Conservation (phyloP, 2,797 vertebrate species). For the Chloroceryle inda region DNA sequence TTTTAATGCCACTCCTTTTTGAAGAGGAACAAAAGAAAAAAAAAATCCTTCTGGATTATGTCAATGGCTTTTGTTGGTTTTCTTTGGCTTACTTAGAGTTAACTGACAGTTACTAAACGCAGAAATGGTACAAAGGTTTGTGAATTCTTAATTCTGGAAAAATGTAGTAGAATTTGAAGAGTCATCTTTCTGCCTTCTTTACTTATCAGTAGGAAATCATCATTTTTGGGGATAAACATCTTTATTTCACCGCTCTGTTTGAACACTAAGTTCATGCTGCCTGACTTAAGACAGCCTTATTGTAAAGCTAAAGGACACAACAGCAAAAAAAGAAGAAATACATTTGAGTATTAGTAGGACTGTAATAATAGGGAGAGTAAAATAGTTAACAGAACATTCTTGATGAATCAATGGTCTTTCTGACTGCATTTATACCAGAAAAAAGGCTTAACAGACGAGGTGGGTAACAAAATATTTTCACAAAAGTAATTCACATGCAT, state of each 20-base stretch:
- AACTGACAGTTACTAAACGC: too few relatives aligned
- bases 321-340: not conserved
- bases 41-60: not conserved
- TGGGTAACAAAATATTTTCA: not conserved
- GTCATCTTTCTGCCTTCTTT: not conserved
- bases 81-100: too few relatives aligned
- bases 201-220: not conserved
- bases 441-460: not conserved
- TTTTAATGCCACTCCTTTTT: not conserved
- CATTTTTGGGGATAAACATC: not conserved
- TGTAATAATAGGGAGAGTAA: not conserved
- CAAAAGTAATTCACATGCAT: not conserved
- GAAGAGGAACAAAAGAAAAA: not conserved
- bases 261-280: not conserved
- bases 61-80: not conserved
- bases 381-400: not conserved
- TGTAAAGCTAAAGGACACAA: not conserved
- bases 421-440: not conserved
- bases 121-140: not conserved
- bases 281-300: not conserved
- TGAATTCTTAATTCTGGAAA: not conserved
- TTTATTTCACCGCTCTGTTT: not conserved
- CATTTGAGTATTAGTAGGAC: accelerated
- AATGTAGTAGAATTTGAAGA: not conserved
- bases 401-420: not conserved